phyloP scores from a whole-genome alignment of 92 coral and sea anemone species.

The Porites divaricata region DNA sequence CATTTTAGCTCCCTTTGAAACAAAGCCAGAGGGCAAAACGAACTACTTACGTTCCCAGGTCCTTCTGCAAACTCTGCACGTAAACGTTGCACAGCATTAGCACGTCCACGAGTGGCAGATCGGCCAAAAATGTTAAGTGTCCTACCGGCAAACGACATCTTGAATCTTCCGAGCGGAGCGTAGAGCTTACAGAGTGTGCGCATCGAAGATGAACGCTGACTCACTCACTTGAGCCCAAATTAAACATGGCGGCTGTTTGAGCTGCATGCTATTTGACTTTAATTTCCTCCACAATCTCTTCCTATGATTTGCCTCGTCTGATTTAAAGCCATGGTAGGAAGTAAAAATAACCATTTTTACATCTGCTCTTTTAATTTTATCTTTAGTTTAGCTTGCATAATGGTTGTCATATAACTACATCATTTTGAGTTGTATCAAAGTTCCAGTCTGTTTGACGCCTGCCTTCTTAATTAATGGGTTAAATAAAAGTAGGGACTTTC shows the following conservation, averaged over 20 bases:
- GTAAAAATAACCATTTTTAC: not conserved
- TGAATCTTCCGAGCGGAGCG: slow-evolving; percentile 5
- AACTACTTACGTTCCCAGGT: slow-evolving; percentile 83
- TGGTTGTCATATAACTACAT: no score
- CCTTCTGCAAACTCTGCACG: slow-evolving; percentile 88
- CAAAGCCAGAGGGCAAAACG: not conserved
- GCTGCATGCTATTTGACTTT: not conserved
- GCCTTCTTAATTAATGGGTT: no score
- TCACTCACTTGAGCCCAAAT: slow-evolving; percentile 12
- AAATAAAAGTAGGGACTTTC: no score
- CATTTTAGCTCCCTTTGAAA: not conserved
- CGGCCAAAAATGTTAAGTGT: slow-evolving; percentile 89
- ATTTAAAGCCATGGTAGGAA: slow-evolving; percentile 42
- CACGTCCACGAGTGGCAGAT: slow-evolving; percentile 90
- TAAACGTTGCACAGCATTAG: slow-evolving; percentile 71
- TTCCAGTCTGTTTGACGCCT: no score
- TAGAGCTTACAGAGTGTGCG: slow-evolving; percentile 42
- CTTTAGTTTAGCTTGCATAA: not conserved
- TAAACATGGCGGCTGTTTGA: slow-evolving; percentile 49
- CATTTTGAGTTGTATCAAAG: no score
- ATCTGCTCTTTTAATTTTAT: not conserved
- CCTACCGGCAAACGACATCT: slow-evolving; percentile 93
- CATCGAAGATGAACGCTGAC: slow-evolving; percentile 38
- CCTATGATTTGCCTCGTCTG: not conserved
- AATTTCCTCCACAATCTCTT: not conserved